phyloP scores from a whole-genome alignment of 2,113 vertebrate genomes.

The Aythya baeri region DNA sequence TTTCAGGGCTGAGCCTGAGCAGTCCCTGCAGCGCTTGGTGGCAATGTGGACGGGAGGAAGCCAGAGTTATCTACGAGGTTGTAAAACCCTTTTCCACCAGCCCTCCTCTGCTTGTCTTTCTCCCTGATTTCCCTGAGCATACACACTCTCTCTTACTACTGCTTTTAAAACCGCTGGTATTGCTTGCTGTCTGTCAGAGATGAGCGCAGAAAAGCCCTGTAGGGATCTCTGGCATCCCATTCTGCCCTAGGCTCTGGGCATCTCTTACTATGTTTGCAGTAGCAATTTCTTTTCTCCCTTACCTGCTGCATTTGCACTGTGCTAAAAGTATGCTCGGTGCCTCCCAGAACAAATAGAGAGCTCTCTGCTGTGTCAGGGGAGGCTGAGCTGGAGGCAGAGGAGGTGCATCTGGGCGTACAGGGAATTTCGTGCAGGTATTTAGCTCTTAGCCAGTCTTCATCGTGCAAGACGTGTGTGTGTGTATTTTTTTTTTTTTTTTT shows the following conservation, averaged over 20 bases:
- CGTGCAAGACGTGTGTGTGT: accelerated
- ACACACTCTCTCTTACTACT: not conserved
- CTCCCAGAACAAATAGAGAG: not conserved
- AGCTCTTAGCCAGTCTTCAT: not conserved
- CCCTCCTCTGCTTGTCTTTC: not conserved
- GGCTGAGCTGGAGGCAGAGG: not conserved
- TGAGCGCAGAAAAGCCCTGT: not conserved
- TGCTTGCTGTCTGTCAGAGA: not conserved
- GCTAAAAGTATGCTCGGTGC: not conserved
- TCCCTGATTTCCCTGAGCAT: not conserved
- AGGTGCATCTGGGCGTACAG: not conserved
- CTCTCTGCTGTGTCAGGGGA: not conserved
- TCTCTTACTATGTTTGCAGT: not conserved
- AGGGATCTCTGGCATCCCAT: not conserved
- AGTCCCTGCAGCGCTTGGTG: not conserved
- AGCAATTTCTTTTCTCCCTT: not conserved
- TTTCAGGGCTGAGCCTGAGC: not conserved
- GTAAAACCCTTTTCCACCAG: not conserved
- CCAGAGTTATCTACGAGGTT: not conserved
- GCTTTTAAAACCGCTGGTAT: not conserved
- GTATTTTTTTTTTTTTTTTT: too few relatives aligned
- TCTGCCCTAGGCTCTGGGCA: not conserved
- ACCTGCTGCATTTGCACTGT: constrained; percentile 10
- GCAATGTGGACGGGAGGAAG: not conserved
- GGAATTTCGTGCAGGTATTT: not conserved